Base-by-base conservation (phyloP, 2,797 vertebrate genomes). In the Gallinago stenura region DNA sequence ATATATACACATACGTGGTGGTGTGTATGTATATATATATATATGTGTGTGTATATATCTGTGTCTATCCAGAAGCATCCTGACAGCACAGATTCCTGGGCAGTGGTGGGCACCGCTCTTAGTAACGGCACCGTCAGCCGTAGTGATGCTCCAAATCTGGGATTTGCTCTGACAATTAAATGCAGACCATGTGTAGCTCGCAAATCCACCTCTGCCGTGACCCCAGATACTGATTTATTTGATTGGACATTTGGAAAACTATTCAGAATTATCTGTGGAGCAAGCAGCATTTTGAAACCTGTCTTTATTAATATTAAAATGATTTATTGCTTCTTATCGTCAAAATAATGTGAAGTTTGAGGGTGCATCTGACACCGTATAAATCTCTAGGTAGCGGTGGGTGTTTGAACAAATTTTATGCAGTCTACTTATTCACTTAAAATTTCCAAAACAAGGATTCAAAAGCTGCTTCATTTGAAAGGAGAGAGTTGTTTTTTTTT, bases 231-330 rank as follows among this genome's bases (percentile, higher is more conserved):
- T 93, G 90, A 92, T 95, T 95, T 93, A 93, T 95, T 95, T 93
- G 91, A 70, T 82, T 84, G 71, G 95, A 95, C 93, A 89, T 83
- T 84, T 96, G 93, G 70, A 94, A 89, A 57, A 94, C 90, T 91
- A 57, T 83, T 95, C 75, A 86, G 84, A 88, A 85, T 73, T 94
- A 84, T 92, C 58, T 88, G 73, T 88, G 66, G 54, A 93, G 82
- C 91, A 86, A 84, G 75, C 90, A 91, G 33, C 73, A 64, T 88
- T 95, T 93, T 73, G 70, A 94, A 95, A 77, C 15, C 30, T 21
- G 46, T 89, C 70, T 87, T 82, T 76, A 93, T 86, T 95, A 91
- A 72, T 82, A 53, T 58, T 73, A 62, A 79, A 95, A 86, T 81
- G 7, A 93, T 91, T 83, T 90, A 54, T 84, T 91, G 72, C 64